Percentiles rank a stretch among this genome's conserved stretches.
phyloP scores from a whole-genome alignment of 2,888 invertebrate genomes.

The Arge pagana region DNA sequence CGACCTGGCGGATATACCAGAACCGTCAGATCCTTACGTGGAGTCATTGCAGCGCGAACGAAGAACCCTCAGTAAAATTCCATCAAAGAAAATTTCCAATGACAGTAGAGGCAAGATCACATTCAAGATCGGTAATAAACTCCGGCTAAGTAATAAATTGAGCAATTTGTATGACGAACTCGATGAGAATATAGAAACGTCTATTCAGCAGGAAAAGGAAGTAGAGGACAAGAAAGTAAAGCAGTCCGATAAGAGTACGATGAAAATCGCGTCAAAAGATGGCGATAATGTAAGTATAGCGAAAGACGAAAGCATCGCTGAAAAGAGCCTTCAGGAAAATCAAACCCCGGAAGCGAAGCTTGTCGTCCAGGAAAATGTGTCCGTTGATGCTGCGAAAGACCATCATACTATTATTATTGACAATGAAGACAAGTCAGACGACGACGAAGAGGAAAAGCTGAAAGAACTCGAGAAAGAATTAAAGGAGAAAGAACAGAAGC shows the following conservation, averaged over 20 bases:
- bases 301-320: too few relatives aligned
- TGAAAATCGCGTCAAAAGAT: conserved; percentile 17
- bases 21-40: conserved; percentile 50
- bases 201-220: conserved; percentile 40
- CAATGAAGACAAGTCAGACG: conserved; percentile 59
- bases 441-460: conserved; percentile 44
- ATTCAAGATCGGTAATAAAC: conserved; percentile 51
- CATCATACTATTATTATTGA: conserved; percentile 59
- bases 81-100: conserved; percentile 49
- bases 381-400: conserved; percentile 43
- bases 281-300: not conserved
- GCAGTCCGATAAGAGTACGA: not conserved
- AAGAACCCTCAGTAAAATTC: conserved; percentile 48
- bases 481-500: conserved; percentile 21
- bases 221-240: conserved; percentile 26
- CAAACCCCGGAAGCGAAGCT: conserved; percentile 26
- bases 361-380: conserved; percentile 22
- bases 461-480: conserved; percentile 53
- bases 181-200: conserved; percentile 42
- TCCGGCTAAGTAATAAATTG: conserved; percentile 49
- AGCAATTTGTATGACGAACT: conserved; percentile 49
- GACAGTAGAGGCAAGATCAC: conserved; percentile 53
- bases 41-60: conserved; percentile 52
- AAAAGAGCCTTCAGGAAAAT: too few relatives aligned
- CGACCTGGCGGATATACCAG: conserved; percentile 50